phyloP scores from a whole-genome alignment of 2,113 vertebrate genomes.

The Crotalus horridus region DNA sequence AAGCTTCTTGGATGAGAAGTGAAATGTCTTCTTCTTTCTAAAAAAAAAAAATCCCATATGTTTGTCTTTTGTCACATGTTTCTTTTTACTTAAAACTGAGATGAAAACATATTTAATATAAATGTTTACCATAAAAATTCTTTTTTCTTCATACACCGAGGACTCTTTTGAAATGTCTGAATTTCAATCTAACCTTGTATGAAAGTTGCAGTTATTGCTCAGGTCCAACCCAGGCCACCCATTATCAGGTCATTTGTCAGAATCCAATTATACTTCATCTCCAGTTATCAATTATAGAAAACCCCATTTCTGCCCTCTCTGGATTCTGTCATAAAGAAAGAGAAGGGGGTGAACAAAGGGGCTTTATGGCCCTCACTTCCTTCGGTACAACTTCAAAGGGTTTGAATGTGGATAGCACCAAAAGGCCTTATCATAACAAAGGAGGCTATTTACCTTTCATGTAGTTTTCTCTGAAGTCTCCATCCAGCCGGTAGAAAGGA shows the following conservation, averaged over 20 bases:
- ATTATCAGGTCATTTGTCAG: background rate
- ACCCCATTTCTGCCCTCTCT: too few species aligned
- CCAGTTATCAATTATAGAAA: too few species aligned
- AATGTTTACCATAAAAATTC: background rate
- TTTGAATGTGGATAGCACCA: too few species aligned
- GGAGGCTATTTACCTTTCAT: too few species aligned
- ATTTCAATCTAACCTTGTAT: background rate
- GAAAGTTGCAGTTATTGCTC: background rate
- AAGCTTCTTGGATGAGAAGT: background rate
- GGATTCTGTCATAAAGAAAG: too few species aligned
- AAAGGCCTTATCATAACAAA: too few species aligned
- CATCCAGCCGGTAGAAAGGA: too few species aligned
- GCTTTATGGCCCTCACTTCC: too few species aligned
- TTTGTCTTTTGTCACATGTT: background rate
- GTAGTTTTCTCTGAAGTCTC: too few species aligned
- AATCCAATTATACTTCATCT: too few species aligned
- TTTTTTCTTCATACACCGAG: background rate
- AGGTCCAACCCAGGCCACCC: background rate
- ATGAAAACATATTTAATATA: background rate
- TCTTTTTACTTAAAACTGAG: background rate
- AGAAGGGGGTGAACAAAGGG: too few species aligned
- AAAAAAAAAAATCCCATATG: background rate
- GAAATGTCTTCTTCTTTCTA: background rate
- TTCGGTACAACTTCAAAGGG: too few species aligned
- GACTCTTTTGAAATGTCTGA: background rate